Conservation (phyloP, 2,888 invertebrate genomes). For the Lithophane socia region DNA sequence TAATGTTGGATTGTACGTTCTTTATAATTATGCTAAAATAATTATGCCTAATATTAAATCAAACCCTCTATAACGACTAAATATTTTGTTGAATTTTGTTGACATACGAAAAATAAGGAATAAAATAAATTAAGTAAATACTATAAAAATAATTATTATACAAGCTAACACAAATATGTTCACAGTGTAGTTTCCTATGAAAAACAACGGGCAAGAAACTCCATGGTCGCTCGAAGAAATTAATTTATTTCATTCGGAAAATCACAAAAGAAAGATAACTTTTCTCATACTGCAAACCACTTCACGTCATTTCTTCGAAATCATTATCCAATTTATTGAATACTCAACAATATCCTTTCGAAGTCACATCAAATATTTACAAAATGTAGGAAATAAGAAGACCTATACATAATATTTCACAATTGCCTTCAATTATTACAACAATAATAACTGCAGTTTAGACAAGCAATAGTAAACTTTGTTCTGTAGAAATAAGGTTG, state of each 20-base stretch:
- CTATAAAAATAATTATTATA: neutral
- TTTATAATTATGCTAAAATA: neutral
- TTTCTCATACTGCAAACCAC: neutral
- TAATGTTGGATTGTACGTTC: neutral
- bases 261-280: too few species aligned
- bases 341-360: conserved; percentile 7
- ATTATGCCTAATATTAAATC: neutral
- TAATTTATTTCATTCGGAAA: neutral
- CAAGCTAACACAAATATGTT: neutral
- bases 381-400: conserved; percentile 22
- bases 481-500: neutral
- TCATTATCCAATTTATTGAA: conserved; percentile 21
- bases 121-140: neutral
- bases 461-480: conserved; percentile 6
- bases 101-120: neutral
- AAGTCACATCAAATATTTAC: conserved; percentile 34
- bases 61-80: neutral
- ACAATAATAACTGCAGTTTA: neutral
- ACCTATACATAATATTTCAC: conserved; percentile 36
- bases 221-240: neutral
- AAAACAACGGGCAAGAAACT: neutral
- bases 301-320: neutral
- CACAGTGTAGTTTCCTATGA: neutral
- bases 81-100: neutral
- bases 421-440: conserved; percentile 11